Conservation (phyloP, 1,140 invertebrate species). For the Bombus breviceps region DNA sequence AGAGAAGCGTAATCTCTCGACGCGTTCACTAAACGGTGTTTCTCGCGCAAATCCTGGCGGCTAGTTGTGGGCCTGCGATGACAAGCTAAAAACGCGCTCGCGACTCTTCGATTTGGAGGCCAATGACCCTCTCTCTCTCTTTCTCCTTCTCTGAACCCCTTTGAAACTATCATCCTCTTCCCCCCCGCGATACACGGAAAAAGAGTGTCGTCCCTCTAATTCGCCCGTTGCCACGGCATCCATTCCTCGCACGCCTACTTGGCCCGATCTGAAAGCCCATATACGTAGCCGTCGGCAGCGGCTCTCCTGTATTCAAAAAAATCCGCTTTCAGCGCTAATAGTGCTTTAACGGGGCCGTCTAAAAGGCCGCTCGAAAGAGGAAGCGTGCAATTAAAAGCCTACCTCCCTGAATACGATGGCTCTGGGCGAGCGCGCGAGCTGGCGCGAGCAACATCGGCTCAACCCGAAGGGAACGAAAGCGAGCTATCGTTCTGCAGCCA, state of each 20-base stretch:
- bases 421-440: slow-evolving; percentile 1
- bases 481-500: not conserved
- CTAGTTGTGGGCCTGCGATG: not conserved
- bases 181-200: slow-evolving; percentile 33
- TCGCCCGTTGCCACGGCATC: slow-evolving; percentile 31
- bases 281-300: not conserved
- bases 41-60: not conserved
- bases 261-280: slow-evolving; percentile 43
- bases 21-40: not conserved
- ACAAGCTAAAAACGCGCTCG: not conserved
- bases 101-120: slow-evolving; percentile 11
- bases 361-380: slow-evolving; percentile 53
- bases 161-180: not conserved
- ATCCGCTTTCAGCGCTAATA: slow-evolving; percentile 60
- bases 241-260: slow-evolving; percentile 38
- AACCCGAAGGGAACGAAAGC: slow-evolving; percentile 13
- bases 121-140: slow-evolving; percentile 32
- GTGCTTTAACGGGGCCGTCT: slow-evolving; percentile 51
- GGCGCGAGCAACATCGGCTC: not conserved
- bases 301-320: slow-evolving; percentile 49
- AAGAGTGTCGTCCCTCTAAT: slow-evolving; percentile 43
- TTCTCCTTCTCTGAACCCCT: not conserved
- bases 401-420: slow-evolving; percentile 43
- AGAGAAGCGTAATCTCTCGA: not conserved
- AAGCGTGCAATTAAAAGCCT: slow-evolving; percentile 61